Evolutionary conservation across 2,797 vertebrate genomes (phyloP), one percentile per base, ranked within the genome.

Genomic region (Tokudaia tokunoshimensis): DNA sequence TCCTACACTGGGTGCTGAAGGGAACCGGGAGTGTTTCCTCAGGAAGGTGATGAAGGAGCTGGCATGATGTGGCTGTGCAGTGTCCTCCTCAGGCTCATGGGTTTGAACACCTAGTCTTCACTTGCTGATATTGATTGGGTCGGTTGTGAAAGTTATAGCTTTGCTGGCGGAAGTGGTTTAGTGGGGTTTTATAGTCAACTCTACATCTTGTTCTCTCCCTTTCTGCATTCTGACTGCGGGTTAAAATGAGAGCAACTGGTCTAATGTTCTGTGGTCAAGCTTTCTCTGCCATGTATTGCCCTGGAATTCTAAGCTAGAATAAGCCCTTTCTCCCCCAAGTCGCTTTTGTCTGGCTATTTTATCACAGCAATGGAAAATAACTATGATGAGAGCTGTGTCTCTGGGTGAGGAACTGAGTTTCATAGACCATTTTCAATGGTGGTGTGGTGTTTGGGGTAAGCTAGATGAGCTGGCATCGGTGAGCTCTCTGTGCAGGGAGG

Each of bases 11-110:
- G 22, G n/a, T 41, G 50, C 24, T 41, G 8, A 12, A 57, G n/a
- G 52, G 7, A 0, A 0, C 26, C 11, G 0, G 75, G 41, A 11
- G 34, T 9, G 6, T 11, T n/a, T 20, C 26, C 67, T 1, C 0
- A 1, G 17, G 72, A 70, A 55, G 15, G 22, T 20, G 55, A 84
- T 19, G 50, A 47, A 47, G 0, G 37, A 61, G n/a, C 14, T 10
- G 34, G 17, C 13, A 37, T 52, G 47, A 52, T 52, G n/a, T 86
- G 65, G 29, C 52, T 72, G 65, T 37, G 8, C 6, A 72, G 20
- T 52, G 47, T 10, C 84, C 14, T 22, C 0, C 4, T 1, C 34
- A 37, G 47, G 65, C 47, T 55, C 8, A 10, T 29, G 34, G 10
- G 22, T n/a, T 55, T 17, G 22, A 87, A 72, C 34, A 10, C 22